phyloP scores from a whole-genome alignment of 2,113 vertebrate genomes.

The Cnemophilus loriae region DNA sequence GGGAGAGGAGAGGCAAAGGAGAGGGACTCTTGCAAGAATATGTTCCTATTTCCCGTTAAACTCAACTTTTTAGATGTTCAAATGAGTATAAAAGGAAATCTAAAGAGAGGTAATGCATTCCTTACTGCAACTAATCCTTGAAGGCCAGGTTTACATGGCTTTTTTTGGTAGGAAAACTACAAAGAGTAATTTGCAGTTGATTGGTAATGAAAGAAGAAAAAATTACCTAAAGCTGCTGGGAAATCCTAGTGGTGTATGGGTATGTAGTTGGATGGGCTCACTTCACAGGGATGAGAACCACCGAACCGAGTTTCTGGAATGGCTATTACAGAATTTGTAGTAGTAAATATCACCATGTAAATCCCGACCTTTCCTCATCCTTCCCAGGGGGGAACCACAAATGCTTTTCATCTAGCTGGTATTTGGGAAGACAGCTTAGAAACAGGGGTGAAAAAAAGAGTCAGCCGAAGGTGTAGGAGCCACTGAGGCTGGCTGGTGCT shows the following conservation, averaged over 20 bases:
- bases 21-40: neutral
- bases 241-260: neutral
- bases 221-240: neutral
- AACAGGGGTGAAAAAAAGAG: neutral
- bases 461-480: neutral
- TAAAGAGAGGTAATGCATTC: neutral
- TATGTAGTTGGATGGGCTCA: neutral
- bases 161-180: neutral
- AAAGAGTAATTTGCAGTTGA: neutral
- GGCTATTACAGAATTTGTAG: neutral
- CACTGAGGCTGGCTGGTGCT: neutral
- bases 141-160: neutral
- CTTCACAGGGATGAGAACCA: neutral
- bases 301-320: constrained; percentile 8
- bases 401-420: neutral
- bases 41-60: neutral
- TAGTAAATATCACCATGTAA: constrained; percentile 42
- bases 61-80: neutral
- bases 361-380: constrained; percentile 33
- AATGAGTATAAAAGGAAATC: neutral
- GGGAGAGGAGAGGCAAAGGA: neutral
- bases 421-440: neutral
- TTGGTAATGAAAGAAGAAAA: constrained; percentile 11
- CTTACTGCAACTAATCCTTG: neutral
- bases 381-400: neutral